phyloP scores from a whole-genome alignment of 1,140 invertebrate genomes.

The Halyomorpha halys region DNA sequence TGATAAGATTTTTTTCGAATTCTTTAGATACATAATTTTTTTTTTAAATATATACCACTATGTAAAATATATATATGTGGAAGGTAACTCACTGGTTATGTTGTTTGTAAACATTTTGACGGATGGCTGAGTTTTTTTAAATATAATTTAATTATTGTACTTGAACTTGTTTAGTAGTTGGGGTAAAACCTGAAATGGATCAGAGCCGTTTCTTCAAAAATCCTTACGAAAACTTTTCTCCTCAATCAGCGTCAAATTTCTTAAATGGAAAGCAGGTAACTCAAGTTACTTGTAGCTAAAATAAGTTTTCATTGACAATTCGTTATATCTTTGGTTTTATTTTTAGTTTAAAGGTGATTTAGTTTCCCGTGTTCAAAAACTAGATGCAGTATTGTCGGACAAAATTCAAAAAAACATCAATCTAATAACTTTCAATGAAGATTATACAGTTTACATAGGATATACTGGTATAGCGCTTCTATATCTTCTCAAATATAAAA shows the following conservation, averaged over 20 bases:
- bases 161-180: neutral
- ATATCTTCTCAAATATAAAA: neutral
- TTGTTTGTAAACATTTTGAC: too few relatives aligned
- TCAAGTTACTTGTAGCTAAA: neutral
- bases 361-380: neutral
- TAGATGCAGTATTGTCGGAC: neutral
- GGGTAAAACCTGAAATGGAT: neutral
- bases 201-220: neutral
- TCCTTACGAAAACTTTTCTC: neutral
- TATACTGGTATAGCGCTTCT: neutral
- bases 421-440: neutral
- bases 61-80: too few relatives aligned
- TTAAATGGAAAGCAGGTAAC: neutral
- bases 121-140: too few relatives aligned
- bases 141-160: too few relatives aligned
- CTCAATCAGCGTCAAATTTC: neutral
- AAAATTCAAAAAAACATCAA: neutral
- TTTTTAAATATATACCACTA: too few relatives aligned
- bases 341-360: constrained; percentile 1
- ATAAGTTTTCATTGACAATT: neutral
- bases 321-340: neutral
- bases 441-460: constrained; percentile 4
- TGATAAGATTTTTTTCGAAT: too few relatives aligned
- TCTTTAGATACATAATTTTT: too few relatives aligned
- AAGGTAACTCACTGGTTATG: too few relatives aligned